phyloP scores from a whole-genome alignment of 2,888 invertebrate species.

The Ecdyonurus torrentis region DNA sequence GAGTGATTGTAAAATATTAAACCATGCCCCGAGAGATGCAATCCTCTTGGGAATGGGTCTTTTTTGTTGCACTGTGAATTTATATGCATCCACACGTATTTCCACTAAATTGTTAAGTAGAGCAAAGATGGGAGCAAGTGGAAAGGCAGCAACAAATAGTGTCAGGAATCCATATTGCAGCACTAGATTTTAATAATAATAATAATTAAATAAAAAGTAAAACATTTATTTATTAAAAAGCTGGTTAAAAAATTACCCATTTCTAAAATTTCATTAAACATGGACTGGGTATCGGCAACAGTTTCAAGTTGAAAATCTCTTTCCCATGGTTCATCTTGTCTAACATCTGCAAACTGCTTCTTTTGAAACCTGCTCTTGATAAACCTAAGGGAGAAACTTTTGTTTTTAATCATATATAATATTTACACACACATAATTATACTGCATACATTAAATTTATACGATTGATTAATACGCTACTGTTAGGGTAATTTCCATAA shows the following conservation, averaged over 20 bases:
- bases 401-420: neutral
- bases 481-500: no score
- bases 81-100: constrained; percentile 23
- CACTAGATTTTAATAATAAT: constrained; percentile 24
- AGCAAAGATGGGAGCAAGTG: constrained; percentile 45
- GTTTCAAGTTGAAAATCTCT: constrained; percentile 5
- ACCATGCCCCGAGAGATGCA: constrained; percentile 11
- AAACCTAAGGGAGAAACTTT: neutral
- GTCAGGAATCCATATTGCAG: constrained; percentile 49
- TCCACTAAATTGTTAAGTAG: constrained; percentile 44
- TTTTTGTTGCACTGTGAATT: constrained; percentile 9
- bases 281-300: neutral
- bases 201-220: neutral
- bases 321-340: constrained; percentile 3
- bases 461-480: no score
- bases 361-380: neutral
- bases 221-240: neutral
- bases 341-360: neutral
- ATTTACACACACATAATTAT: neutral
- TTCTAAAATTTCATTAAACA: constrained; percentile 7
- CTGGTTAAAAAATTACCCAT: constrained; percentile 1
- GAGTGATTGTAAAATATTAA: constrained; percentile 9
- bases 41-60: constrained; percentile 9
- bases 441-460: no score
- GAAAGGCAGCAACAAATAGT: constrained; percentile 46